Evolutionary conservation across 2,113 vertebrate genomes (phyloP).

Genomic region (Donacobius atricapilla): DNA sequence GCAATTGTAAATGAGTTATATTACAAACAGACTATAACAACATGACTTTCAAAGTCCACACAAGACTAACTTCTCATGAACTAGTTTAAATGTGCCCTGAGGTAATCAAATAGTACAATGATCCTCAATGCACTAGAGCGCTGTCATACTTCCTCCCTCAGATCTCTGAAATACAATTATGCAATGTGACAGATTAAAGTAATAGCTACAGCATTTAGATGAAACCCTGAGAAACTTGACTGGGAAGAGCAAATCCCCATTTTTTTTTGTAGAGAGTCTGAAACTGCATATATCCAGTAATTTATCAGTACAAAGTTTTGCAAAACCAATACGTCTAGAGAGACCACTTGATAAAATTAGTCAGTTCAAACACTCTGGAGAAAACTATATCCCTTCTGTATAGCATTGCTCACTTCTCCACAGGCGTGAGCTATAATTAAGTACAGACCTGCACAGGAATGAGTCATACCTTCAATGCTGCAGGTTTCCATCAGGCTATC

Average conservation of each 20-base stretch:
- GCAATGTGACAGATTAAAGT: background rate
- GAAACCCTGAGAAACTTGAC: background rate
- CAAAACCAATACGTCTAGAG: background rate
- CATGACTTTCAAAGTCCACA: background rate
- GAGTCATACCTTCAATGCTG: background rate
- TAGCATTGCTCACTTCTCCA: background rate
- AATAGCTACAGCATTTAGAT: background rate
- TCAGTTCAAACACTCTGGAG: background rate
- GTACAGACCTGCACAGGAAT: background rate
- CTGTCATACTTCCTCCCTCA: background rate
- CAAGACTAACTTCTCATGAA: background rate
- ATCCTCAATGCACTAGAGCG: background rate
- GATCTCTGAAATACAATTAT: background rate
- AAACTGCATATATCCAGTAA: background rate
- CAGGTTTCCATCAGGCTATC: background rate
- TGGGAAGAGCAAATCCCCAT: background rate
- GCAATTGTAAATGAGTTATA: background rate
- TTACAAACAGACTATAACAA: background rate
- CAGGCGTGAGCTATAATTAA: no score
- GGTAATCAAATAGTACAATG: background rate
- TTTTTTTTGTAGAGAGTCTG: background rate
- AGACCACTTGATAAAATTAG: background rate
- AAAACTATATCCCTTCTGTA: background rate
- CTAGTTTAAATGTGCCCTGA: slow-evolving; percentile 38
- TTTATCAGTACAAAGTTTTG: background rate